These are phyloP conservation scores for Diuraphis noxia DNA, from an alignment of 1,140 invertebrate genomes.

Conservation along the genomic window DNA sequence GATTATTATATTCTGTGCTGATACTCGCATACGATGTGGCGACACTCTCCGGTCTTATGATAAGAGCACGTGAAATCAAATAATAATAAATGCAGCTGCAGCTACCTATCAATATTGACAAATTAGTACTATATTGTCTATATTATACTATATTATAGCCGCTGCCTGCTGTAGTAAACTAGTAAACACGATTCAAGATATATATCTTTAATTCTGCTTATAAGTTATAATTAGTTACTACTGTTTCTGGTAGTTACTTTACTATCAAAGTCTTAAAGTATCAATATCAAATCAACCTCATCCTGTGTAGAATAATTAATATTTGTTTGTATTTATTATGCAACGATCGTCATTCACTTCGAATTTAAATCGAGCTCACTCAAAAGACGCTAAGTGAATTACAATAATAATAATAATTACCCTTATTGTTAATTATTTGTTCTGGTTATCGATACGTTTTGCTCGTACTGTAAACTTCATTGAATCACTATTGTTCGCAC, in stretches of 20 bases:
- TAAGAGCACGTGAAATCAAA: background rate
- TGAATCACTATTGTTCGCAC: background rate
- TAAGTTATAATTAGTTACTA: too few relatives aligned
- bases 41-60: background rate
- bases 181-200: too few relatives aligned
- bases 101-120: too few relatives aligned
- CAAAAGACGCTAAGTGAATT: background rate
- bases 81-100: too few relatives aligned
- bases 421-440: background rate
- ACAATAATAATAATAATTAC: background rate
- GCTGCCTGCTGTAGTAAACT: too few relatives aligned
- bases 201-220: too few relatives aligned
- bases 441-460: background rate
- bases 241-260: too few relatives aligned
- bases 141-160: too few relatives aligned
- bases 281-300: background rate
- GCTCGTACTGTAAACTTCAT: background rate
- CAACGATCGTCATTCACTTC: background rate
- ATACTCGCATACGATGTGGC: background rate
- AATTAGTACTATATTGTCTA: too few relatives aligned
- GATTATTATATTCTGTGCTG: too few relatives aligned
- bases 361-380: too few relatives aligned
- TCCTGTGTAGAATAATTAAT: background rate
- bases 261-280: too few relatives aligned
- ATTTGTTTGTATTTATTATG: background rate